phyloP scores from a whole-genome alignment of 1,140 invertebrate species.

The Sinonovacula constricta region DNA sequence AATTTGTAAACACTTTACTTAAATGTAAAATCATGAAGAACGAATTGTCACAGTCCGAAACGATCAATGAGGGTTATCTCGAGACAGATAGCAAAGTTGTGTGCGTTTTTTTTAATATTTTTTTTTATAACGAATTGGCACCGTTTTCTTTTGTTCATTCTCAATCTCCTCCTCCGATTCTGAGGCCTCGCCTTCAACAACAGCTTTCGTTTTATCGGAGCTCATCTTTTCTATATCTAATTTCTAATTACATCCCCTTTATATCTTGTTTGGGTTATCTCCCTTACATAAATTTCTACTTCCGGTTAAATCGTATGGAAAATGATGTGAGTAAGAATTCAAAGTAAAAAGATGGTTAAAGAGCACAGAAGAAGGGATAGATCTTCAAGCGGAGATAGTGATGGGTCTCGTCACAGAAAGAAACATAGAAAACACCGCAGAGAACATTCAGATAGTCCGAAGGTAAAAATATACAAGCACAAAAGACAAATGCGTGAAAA shows the following conservation, averaged over 20 bases:
- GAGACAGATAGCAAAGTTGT: too few species aligned
- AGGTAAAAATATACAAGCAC: too few species aligned
- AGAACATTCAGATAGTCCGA: neutral
- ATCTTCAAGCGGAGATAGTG: constrained; percentile 11
- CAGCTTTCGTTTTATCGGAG: neutral
- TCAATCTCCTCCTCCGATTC: constrained; percentile 72
- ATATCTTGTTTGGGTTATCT: neutral
- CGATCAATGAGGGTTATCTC: too few species aligned
- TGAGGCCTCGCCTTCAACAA: constrained; percentile 68
- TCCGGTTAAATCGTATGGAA: neutral
- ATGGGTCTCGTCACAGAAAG: neutral
- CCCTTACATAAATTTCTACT: neutral
- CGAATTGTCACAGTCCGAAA: too few species aligned
- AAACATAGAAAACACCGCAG: constrained; percentile 16
- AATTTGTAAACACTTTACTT: too few species aligned
- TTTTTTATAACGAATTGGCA: too few species aligned
- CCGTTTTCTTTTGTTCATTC: too few species aligned
- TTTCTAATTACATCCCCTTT: neutral
- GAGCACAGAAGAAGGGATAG: neutral
- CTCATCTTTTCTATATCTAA: constrained; percentile 5
- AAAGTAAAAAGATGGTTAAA: constrained; percentile 33
- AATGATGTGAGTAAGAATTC: too few species aligned
- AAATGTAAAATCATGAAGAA: too few species aligned
- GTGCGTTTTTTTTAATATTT: too few species aligned
- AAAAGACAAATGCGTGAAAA: too few species aligned